Percentiles rank a stretch among this genome's conserved stretches.
Evolutionary conservation across 2,113 vertebrate genomes (phyloP).

Genomic region (Leucosticte australis): DNA sequence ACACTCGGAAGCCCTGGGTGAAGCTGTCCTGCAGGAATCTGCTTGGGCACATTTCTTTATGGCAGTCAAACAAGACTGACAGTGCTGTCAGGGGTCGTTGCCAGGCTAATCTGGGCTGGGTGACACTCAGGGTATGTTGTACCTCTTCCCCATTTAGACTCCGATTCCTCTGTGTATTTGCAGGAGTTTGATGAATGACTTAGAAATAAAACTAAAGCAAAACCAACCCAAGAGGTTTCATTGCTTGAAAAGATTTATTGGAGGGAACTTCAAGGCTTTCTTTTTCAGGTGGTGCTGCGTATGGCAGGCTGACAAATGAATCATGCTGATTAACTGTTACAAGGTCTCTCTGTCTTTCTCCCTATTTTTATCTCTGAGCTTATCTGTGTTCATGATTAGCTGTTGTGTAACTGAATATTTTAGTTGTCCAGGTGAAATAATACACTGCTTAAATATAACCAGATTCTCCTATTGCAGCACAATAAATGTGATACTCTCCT

Average conservation of each 20-base stretch:
- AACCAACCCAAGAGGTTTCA: not conserved
- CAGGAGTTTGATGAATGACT: not conserved
- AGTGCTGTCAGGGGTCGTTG: not conserved
- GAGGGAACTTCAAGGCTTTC: not conserved
- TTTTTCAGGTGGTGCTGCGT: not conserved
- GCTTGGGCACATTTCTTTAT: fast-evolving
- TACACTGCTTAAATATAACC: not conserved
- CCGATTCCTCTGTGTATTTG: not conserved
- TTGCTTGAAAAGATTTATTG: not conserved
- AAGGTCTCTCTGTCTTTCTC: slow-evolving; percentile 45
- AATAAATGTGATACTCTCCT: not conserved
- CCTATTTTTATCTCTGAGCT: slow-evolving; percentile 54
- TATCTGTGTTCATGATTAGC: slow-evolving; percentile 47
- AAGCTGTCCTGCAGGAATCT: not conserved
- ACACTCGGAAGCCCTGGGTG: fast-evolving
- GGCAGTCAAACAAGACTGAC: not conserved
- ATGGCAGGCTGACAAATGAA: slow-evolving; percentile 16
- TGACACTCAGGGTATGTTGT: not conserved
- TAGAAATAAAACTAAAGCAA: slow-evolving; percentile 1
- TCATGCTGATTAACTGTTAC: slow-evolving; percentile 29
- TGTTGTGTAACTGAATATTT: slow-evolving; percentile 62
- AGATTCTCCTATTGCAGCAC: not conserved
- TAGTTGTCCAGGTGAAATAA: slow-evolving; percentile 37
- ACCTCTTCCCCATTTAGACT: not conserved
- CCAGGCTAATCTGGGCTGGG: not conserved